Evolutionary conservation across 2,113 vertebrate species (phyloP), one percentile per base, ranked within the genome.

Genomic region (Thymallus thymallus): DNA sequence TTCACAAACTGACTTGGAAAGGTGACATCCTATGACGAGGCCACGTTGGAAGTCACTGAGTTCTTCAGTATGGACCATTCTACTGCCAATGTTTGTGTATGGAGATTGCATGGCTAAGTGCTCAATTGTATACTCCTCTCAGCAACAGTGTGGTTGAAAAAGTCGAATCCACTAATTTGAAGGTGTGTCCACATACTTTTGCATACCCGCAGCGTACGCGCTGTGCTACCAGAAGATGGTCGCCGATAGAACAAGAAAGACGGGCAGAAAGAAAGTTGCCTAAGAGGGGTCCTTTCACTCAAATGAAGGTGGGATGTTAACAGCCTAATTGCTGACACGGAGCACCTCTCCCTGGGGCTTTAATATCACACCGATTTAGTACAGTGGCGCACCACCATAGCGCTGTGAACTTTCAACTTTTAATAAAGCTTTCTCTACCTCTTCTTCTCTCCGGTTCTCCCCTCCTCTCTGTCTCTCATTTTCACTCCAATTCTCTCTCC

Each of bases 271-370:
- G 76, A 84, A 84, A 86, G 84, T 80, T 4, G 58, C 78, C 78
- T 41, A 24, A 64, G 72, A 83, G 76, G 82, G 85, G 80, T 76
- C 82, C 70, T 80, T 84, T 88, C 77, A 60, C 72, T 86, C 87
- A 86, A 88, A 91, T 89, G 92, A 90, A 89, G 84, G 84, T 81
- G 82, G 83, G 77, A 89, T 91, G 91, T 91, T 91, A 92, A 93
- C 91, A 92, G 85, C 89, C 89, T 92, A 92, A 92, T 93, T 93
- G 91, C 86, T 64, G 84, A 78, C 78, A 77, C 74, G 68, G 76
- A 74, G 72, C 77, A 67, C 58, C 64, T 68, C 80, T 82, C 83
- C 69, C 62, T 45, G 81, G 82, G 82, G 86, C 82, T 85, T 75
- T 23, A n/a, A 72, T 69, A 77, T 60, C 79, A 63, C 76, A 74